Evolutionary conservation across 2,113 vertebrate genomes (phyloP).

Genomic region (Macquaria ambigua): DNA sequence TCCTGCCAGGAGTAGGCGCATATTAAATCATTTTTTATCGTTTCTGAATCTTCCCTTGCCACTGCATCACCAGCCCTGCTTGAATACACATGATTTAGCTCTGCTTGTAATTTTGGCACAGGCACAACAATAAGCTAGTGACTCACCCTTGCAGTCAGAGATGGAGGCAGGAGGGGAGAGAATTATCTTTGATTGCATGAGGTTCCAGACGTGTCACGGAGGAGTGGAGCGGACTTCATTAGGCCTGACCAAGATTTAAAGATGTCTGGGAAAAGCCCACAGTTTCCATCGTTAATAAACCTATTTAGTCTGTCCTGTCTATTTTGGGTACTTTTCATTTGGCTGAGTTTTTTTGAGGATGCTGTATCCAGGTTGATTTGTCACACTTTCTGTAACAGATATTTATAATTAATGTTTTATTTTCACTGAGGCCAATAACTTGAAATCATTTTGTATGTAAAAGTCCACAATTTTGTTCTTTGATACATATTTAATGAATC

Average conservation of each 20-base stretch:
- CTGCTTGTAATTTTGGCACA: constrained; percentile 67
- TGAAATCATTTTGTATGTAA: not conserved
- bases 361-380: not conserved
- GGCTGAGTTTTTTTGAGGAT: constrained; percentile 3
- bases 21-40: constrained; percentile 42
- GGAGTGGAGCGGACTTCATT: constrained; percentile 57
- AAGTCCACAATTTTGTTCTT: not conserved
- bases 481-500: not conserved
- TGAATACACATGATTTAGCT: constrained; percentile 65
- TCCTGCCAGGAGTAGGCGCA: constrained; percentile 57
- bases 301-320: not conserved
- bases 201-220: constrained; percentile 50
- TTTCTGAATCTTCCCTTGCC: constrained; percentile 54
- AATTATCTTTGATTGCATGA: constrained; percentile 53
- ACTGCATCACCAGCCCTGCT: constrained; percentile 46
- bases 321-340: not conserved
- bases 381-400: not conserved
- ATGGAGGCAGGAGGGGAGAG: constrained; percentile 43
- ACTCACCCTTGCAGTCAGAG: constrained; percentile 67
- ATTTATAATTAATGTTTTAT: not conserved
- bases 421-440: not conserved
- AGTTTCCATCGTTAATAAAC: constrained; percentile 3
- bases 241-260: constrained; percentile 28
- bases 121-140: constrained; percentile 58
- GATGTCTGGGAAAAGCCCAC: constrained; percentile 34